Evolutionary conservation across 2,888 invertebrate genomes (phyloP), one percentile per base, ranked within the genome.

Genomic region (Macaria notata): DNA sequence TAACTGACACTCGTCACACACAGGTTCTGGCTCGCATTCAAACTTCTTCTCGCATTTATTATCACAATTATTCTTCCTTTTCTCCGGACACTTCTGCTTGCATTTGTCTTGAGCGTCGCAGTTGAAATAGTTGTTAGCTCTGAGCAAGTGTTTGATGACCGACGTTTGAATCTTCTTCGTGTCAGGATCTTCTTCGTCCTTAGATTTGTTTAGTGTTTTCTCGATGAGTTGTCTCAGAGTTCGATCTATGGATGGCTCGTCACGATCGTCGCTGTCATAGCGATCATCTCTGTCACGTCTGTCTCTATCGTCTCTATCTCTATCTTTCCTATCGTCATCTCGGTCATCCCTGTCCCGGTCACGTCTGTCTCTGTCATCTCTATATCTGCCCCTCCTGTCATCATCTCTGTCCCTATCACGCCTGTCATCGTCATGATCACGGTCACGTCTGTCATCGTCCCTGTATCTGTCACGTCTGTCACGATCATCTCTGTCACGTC

Each of bases 21-120:
- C 1, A 63, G 55, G 19, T 66, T 52, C 6, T 68, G 59, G 58
- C 0, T 72, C 65, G 46, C 79, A 79, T 0, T 70, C 69, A 44
- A 67, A 80, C 19, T 75, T 71, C 0, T 45, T 31, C 7, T 76
- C 70, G 48, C 79, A 82, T 9, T 63, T 57, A 0, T 65, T 29
- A 47, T 68, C 56, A 43, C 81, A 81, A 4, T 66, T 63, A 9
- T 64, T 31, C 9, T 55, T 19, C 19, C 19, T 52, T 46, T 72
- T 68, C 0, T 54, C 50, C 0, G 42, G 39, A 38, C 81, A 81
- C 41, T 67, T 56, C 4, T 78, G 69, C 42, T 69, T 50, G 30
- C 81, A 81, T 39, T 81, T 76, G 5, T 75, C 63, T 56, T 62
- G 69, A 0, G 80, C 80, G 0, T 72, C 66, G 31, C 79, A 82